Conservation (phyloP, 2,113 vertebrate genomes). For the Thryonomys swinderianus region DNA sequence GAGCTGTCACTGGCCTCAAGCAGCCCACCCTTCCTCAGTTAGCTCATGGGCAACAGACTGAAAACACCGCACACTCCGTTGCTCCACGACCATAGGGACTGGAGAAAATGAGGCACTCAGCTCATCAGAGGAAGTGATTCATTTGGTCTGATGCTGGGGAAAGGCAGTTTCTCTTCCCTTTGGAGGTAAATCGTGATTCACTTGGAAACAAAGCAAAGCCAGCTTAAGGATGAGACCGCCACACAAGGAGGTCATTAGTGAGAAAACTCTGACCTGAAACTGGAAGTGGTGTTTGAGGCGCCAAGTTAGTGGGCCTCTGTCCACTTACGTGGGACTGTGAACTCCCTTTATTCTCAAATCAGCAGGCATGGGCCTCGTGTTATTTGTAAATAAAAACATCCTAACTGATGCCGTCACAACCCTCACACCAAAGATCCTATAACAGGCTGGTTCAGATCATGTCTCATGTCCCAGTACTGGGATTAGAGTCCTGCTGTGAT, state of each 20-base stretch:
- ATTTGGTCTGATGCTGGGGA: background rate
- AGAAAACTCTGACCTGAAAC: background rate
- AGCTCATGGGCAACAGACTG: background rate
- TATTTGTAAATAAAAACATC: conserved; percentile 12
- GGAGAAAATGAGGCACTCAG: no score
- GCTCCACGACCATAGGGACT: background rate
- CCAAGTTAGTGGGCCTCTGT: background rate
- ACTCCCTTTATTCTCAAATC: background rate
- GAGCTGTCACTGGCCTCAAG: background rate
- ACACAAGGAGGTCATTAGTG: background rate
- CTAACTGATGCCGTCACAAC: background rate
- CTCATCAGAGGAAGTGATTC: background rate
- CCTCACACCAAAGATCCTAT: background rate
- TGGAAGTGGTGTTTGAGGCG: background rate
- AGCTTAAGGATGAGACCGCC: background rate
- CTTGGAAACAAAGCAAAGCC: background rate
- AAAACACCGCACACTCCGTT: background rate
- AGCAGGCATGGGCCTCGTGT: background rate
- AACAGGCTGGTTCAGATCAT: background rate
- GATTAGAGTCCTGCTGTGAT: background rate
- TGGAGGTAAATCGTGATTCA: background rate
- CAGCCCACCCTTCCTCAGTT: background rate
- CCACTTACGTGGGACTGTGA: background rate
- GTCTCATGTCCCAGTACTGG: background rate
- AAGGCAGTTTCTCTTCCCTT: background rate